phyloP scores from a whole-genome alignment of 2,113 vertebrate genomes.

The Pantherophis guttatus region DNA sequence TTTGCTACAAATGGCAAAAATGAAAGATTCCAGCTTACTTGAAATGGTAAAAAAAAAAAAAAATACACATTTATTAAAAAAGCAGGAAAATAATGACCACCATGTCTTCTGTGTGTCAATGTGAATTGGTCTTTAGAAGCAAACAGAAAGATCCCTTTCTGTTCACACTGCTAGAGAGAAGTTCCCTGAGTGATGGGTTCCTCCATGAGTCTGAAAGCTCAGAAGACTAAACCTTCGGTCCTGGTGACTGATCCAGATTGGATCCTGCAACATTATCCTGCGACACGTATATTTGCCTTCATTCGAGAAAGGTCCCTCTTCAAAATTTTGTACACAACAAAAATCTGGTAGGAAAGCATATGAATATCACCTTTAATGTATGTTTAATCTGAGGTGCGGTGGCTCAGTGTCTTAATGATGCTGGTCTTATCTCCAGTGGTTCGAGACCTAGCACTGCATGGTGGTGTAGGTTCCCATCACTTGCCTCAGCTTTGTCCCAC shows the following conservation, averaged over 20 bases:
- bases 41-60: neutral
- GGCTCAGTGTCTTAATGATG: too few species aligned
- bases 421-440: too few species aligned
- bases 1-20: neutral
- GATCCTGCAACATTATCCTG: neutral
- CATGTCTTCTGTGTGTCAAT: neutral
- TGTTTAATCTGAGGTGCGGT: too few species aligned
- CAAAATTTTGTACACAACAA: neutral
- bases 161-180: too few species aligned
- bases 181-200: too few species aligned
- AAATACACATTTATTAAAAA: neutral
- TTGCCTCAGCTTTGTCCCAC: too few species aligned
- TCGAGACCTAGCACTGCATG: too few species aligned
- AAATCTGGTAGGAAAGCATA: neutral
- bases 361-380: neutral
- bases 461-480: too few species aligned
- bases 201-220: too few species aligned
- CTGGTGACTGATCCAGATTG: too few species aligned
- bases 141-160: neutral
- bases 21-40: neutral
- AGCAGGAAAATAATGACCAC: neutral
- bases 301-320: neutral
- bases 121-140: neutral
- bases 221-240: neutral
- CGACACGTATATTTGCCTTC: neutral